These are phyloP conservation scores for Trileptium ribeirensis DNA, from an alignment of 2,888 invertebrate genomes.

Conservation along the genomic window DNA sequence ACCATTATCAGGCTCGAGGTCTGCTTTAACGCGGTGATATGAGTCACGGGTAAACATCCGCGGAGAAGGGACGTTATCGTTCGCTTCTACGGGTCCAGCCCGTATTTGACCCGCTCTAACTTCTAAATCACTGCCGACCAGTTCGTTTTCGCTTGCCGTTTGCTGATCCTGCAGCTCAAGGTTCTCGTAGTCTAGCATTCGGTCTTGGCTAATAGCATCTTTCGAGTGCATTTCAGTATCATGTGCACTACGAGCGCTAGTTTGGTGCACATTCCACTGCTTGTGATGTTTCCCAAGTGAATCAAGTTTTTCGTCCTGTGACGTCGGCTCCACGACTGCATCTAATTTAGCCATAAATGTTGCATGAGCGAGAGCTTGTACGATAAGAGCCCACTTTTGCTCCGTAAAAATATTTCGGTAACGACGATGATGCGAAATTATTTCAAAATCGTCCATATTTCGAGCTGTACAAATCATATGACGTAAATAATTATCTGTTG, in stretches of 20 bases:
- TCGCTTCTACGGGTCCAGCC: neutral
- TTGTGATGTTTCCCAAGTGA: no score
- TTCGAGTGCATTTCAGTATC: no score
- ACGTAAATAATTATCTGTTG: neutral
- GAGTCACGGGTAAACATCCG: neutral
- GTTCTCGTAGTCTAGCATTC: neutral
- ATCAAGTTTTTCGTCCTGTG: no score
- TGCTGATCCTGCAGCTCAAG: no score
- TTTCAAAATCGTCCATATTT: conserved; percentile 24
- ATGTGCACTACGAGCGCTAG: no score
- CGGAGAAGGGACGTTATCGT: neutral
- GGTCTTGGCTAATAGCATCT: no score
- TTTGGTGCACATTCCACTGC: no score
- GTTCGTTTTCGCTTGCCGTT: neutral
- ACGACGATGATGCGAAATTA: neutral
- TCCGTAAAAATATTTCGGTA: conserved; percentile 15
- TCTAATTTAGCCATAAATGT: conserved; percentile 18
- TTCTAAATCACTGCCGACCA: neutral
- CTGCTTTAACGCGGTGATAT: neutral
- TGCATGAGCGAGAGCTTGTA: conserved; percentile 16
- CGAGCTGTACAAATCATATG: neutral
- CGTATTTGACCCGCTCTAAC: no score
- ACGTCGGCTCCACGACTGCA: no score
- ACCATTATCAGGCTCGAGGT: neutral
- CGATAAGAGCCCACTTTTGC: conserved; percentile 21